These are phyloP conservation scores for Troides oblongomaculatus DNA, from an alignment of 2,888 invertebrate genomes.

Conservation along the genomic window DNA sequence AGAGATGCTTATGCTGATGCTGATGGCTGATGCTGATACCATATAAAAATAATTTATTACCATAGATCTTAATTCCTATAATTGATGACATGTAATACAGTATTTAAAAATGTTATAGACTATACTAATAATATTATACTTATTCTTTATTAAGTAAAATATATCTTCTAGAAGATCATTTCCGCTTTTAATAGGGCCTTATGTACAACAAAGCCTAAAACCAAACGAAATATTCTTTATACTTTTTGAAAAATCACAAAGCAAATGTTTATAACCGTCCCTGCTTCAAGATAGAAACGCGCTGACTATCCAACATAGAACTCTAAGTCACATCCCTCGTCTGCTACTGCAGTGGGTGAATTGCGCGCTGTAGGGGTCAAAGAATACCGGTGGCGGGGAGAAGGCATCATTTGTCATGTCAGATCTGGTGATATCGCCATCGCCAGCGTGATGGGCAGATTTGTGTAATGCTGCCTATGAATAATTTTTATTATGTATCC, in stretches of 20 bases:
- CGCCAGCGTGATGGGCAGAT: slow-evolving; percentile 66
- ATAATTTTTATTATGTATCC: slow-evolving; percentile 50
- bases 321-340: slow-evolving; percentile 30
- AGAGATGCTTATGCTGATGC: no score
- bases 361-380: slow-evolving; percentile 38
- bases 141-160: no score
- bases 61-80: no score
- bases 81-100: no score
- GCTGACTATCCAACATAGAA: slow-evolving; percentile 42
- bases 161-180: no score
- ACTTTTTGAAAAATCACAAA: slow-evolving; percentile 16
- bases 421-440: slow-evolving; percentile 68
- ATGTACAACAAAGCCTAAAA: neutral
- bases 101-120: no score
- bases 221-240: slow-evolving; percentile 18
- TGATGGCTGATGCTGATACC: no score
- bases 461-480: slow-evolving; percentile 66
- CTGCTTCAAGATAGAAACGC: slow-evolving; percentile 56
- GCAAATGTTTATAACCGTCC: slow-evolving; percentile 55
- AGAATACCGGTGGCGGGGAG: slow-evolving; percentile 44
- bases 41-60: no score
- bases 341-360: slow-evolving; percentile 19
- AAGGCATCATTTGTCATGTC: slow-evolving; percentile 72
- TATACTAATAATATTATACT: no score
- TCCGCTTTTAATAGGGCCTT: neutral